These are phyloP conservation scores for Otus scops DNA, from an alignment of 2,797 vertebrate species.

Conservation along the genomic window DNA sequence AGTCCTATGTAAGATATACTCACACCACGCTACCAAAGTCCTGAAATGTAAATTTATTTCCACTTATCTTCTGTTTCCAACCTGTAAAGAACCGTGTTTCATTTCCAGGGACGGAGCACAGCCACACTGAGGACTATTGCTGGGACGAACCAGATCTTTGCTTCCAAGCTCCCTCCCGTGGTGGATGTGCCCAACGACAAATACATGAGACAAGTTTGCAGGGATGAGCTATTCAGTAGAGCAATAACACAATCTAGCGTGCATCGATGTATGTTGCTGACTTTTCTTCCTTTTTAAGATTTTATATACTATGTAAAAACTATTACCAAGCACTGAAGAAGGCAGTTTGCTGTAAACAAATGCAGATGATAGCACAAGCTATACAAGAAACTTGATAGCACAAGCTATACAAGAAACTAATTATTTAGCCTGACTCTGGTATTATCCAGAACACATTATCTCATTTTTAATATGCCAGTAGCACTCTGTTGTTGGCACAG, in stretches of 20 bases:
- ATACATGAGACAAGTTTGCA: rapidly evolving
- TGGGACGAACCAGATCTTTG: neutral
- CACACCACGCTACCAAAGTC: neutral
- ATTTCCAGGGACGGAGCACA: rapidly evolving
- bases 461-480: neutral
- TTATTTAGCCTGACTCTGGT: neutral
- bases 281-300: neutral
- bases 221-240: neutral
- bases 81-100: rapidly evolving
- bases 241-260: rapidly evolving
- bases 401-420: neutral
- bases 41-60: neutral
- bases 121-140: rapidly evolving
- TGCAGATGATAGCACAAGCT: neutral
- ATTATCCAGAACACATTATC: neutral
- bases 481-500: neutral
- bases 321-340: neutral
- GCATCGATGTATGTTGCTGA: rapidly evolving
- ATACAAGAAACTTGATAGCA: neutral
- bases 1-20: neutral
- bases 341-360: neutral
- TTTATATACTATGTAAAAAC: neutral
- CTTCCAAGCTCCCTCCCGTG: conserved; percentile 1
- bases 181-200: neutral
- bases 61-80: neutral